Percentiles rank a stretch among this genome's conserved stretches.
Evolutionary conservation across 92 coral and sea anemone genomes (phyloP).

Genomic region (Blastomussa wellsi): DNA sequence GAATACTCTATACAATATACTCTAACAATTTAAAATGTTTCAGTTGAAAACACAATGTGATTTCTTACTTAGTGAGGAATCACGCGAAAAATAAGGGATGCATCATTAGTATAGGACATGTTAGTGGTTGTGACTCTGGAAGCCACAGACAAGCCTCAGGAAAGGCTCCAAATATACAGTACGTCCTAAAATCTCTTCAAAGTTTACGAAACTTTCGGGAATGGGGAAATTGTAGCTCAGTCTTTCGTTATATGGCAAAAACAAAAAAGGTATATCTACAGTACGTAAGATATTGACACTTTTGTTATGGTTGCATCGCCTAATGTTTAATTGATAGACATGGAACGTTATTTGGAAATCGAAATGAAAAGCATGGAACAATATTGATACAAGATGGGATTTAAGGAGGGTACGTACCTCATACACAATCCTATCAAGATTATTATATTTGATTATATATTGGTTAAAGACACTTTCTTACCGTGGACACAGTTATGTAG

Average conservation of each 20-base stretch:
- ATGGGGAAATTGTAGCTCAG: slow-evolving; percentile 14
- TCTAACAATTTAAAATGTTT: background rate
- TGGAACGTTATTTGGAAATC: background rate
- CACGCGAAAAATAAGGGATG: slow-evolving; percentile 2
- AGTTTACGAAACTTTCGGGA: background rate
- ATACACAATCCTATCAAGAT: background rate
- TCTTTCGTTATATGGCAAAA: background rate
- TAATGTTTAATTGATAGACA: background rate
- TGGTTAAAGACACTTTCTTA: background rate
- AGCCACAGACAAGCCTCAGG: slow-evolving; percentile 64
- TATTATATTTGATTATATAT: background rate
- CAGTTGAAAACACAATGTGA: background rate
- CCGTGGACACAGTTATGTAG: background rate
- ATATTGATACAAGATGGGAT: background rate
- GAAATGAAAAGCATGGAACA: too few relatives aligned
- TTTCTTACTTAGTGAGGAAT: background rate
- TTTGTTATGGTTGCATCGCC: slow-evolving; percentile 27
- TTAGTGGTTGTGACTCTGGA: slow-evolving; percentile 52
- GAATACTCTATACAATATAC: background rate
- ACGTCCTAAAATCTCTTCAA: slow-evolving; percentile 16
- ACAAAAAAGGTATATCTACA: background rate
- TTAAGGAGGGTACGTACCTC: background rate
- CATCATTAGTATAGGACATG: background rate
- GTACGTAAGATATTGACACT: background rate
- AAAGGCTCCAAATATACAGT: slow-evolving; percentile 39